Evolutionary conservation across 1,140 invertebrate species (phyloP).

Genomic region (Temnothorax nylanderi): DNA sequence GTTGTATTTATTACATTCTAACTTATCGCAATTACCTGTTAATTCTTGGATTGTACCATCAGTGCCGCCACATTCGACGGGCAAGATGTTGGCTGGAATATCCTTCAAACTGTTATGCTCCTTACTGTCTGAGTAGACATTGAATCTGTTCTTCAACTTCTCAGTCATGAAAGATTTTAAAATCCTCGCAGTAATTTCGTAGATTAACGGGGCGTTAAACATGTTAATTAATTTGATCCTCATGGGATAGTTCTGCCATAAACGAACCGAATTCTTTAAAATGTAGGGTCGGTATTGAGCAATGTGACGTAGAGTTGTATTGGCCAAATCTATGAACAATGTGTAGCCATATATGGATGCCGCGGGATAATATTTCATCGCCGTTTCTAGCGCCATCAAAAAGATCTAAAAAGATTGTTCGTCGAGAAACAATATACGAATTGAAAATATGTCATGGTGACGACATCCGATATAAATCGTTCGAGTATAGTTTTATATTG

Average conservation of each 20-base stretch:
- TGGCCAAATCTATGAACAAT: constrained; percentile 88
- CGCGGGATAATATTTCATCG: constrained; percentile 84
- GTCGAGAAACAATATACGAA: neutral
- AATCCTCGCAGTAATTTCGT: constrained; percentile 89
- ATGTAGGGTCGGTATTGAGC: constrained; percentile 87
- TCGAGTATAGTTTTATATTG: neutral
- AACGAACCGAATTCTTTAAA: constrained; percentile 87
- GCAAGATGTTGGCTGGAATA: constrained; percentile 85
- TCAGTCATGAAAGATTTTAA: constrained; percentile 90
- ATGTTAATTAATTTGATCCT: constrained; percentile 90
- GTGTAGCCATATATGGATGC: constrained; percentile 87
- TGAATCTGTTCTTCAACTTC: constrained; percentile 88
- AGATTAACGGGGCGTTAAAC: constrained; percentile 90
- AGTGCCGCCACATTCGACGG: constrained; percentile 87
- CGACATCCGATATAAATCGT: neutral
- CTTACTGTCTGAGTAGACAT: constrained; percentile 84
- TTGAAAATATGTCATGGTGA: neutral
- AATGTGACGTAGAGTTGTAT: constrained; percentile 87
- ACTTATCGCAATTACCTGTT: constrained; percentile 78
- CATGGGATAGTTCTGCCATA: constrained; percentile 90
- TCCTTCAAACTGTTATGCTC: constrained; percentile 81
- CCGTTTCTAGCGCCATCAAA: constrained; percentile 87
- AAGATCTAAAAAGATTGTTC: constrained; percentile 78
- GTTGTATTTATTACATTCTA: neutral
- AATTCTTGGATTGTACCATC: constrained; percentile 85